A percentile compares a stretch with the other conserved stretches of the same genome.
These are phyloP conservation scores for Epinephelus lanceolatus DNA, from an alignment of 2,113 vertebrate genomes.

Conservation along the genomic window DNA sequence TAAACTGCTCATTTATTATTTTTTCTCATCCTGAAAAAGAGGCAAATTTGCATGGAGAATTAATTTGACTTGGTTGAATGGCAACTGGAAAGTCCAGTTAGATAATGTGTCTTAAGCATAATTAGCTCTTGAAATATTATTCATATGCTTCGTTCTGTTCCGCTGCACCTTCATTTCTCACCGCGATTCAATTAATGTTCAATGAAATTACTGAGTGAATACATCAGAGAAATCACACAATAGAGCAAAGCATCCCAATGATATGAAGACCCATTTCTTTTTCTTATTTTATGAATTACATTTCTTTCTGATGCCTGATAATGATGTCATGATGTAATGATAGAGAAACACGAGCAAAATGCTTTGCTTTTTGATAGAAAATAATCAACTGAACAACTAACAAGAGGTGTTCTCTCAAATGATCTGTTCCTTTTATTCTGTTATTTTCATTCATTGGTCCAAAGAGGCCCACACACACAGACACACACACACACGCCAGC, in stretches of 20 bases:
- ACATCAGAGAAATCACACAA: slow-evolving; percentile 48
- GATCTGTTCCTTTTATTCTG: neutral
- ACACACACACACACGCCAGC: neutral
- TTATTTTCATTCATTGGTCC: neutral
- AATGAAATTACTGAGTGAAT: slow-evolving; percentile 53
- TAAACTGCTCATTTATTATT: slow-evolving; percentile 27
- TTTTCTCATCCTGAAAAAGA: slow-evolving; percentile 21
- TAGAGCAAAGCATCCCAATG: neutral
- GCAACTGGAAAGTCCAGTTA: slow-evolving; percentile 62
- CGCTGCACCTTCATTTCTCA: slow-evolving; percentile 51
- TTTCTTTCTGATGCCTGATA: slow-evolving; percentile 30
- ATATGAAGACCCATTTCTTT: slow-evolving; percentile 10
- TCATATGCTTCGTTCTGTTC: slow-evolving; percentile 63
- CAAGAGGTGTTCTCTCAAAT: neutral
- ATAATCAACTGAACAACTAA: neutral
- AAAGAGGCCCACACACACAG: neutral
- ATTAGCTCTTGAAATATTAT: slow-evolving; percentile 72
- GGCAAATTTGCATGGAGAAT: slow-evolving; percentile 56
- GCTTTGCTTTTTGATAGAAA: neutral
- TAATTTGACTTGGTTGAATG: slow-evolving; percentile 65
- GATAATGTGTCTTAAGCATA: slow-evolving; percentile 57
- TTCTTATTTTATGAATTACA: neutral
- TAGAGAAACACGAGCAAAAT: neutral
- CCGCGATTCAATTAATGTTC: slow-evolving; percentile 58
- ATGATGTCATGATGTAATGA: slow-evolving; percentile 17